Conservation (phyloP, 2,888 invertebrate species). For the Drosophila paramelanica region DNA sequence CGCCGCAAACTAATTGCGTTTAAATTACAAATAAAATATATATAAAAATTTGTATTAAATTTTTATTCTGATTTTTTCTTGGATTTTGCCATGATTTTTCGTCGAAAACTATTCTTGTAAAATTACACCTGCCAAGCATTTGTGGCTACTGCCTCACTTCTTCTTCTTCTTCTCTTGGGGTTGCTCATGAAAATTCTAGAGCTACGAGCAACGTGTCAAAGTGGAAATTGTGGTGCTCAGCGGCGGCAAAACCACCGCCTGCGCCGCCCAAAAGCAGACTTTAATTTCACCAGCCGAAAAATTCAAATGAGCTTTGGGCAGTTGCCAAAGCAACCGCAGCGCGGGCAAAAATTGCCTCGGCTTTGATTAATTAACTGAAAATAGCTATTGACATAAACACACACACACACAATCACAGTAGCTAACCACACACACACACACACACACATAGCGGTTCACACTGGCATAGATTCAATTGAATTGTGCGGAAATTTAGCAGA, state of each 20-base stretch:
- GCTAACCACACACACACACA: constrained; percentile 11
- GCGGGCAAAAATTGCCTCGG: constrained; percentile 63
- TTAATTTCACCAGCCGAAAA: constrained; percentile 12
- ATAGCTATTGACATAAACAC: constrained; percentile 59
- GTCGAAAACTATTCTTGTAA: constrained; percentile 18
- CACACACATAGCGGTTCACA: constrained; percentile 49
- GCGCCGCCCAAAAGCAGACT: constrained; percentile 2
- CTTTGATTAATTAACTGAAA: constrained; percentile 80
- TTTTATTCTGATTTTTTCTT: background rate
- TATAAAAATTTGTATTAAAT: background rate
- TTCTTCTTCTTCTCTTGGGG: background rate
- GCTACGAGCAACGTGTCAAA: background rate
- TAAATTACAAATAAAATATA: constrained; percentile 56
- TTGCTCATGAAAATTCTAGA: background rate
- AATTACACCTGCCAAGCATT: constrained; percentile 1
- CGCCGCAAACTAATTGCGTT: constrained; percentile 67
- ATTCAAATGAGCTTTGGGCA: constrained; percentile 38
- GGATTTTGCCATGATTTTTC: background rate
- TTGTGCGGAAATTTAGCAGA: constrained; percentile 38
- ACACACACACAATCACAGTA: constrained; percentile 24
- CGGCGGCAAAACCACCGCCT: background rate
- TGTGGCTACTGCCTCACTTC: background rate
- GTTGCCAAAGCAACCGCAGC: constrained; percentile 57
- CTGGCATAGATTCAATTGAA: constrained; percentile 74
- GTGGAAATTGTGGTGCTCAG: background rate